Evolutionary conservation across 2,113 vertebrate genomes (phyloP).

Genomic region (Columbina picui): DNA sequence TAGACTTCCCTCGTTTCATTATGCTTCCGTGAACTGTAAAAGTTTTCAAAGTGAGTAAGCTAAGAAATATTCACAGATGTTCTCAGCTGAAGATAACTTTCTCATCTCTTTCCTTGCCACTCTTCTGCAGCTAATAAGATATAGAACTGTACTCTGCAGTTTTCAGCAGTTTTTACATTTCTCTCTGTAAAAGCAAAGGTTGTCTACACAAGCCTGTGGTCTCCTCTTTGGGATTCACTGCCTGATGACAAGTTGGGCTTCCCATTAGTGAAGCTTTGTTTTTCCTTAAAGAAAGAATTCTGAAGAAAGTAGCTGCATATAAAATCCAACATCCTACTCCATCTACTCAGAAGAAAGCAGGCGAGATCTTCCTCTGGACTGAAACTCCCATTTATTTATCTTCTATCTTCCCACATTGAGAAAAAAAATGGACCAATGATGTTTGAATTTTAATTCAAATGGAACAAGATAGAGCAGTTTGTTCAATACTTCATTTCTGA

Average conservation of each 20-base stretch:
- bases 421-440: background rate
- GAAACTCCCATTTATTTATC: background rate
- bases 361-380: background rate
- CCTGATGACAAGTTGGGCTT: background rate
- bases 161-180: background rate
- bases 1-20: slow-evolving; percentile 15
- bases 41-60: background rate
- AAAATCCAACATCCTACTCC: background rate
- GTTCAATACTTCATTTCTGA: background rate
- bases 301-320: background rate
- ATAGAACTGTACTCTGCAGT: background rate
- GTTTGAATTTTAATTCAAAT: background rate
- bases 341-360: background rate
- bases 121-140: background rate
- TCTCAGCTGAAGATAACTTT: background rate
- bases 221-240: background rate
- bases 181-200: background rate
- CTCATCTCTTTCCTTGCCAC: background rate
- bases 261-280: background rate
- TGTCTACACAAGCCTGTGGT: background rate
- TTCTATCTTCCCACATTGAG: background rate
- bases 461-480: background rate
- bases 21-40: background rate
- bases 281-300: background rate
- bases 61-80: slow-evolving; percentile 5